Base-by-base conservation (phyloP, 2,888 invertebrate genomes). In the Meloe dianella region DNA sequence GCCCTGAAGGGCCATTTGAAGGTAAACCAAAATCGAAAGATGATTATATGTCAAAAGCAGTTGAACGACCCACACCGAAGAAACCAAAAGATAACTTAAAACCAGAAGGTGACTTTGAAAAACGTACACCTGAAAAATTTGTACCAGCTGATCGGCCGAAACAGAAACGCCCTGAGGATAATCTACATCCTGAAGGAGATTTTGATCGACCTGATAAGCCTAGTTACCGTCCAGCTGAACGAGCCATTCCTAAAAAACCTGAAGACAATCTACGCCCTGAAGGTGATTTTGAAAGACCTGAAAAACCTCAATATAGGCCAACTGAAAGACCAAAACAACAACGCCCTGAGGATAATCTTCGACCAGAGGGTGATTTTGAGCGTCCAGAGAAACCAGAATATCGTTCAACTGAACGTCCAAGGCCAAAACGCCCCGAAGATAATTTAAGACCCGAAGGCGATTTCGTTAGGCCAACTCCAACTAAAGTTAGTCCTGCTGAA, bases 391-490 rank as follows among this genome's bases (percentile, higher is more conserved):
- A 83, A 65, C 76, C 79, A 0, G 72, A 74, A 64, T 88, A 75
- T 68, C 65, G 66, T 41, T 78, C 88, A 0, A 88, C 84, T 1
- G 89, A 89, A 71, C 85, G 87, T 80, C 86, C 88, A 2, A 85
- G 82, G 74, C 80, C 75, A 69, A 81, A 81, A 12, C 83, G 79
- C 61, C 87, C 86, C 1, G 83, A 84, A 63, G 89, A 89, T 74
- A 88, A 89, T 75, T 76, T 88, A 0, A 77, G 77, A 35, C 86
- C 85, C 0, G 86, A 87, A 78, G 83, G 87, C 22, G 87, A 89
- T 57, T 89, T 89, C 72, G 83, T 85, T 65, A 70, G 81, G 9
- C 84, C 85, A 0, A 77, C 79, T 63, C 84, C 83, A 60, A 79
- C 83, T 1, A 78, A 83, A 30, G 74, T 83, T 14, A 81, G 81